Percentiles rank a stretch among this genome's conserved stretches.
Evolutionary conservation across 1,140 invertebrate species (phyloP).

Genomic region (Colletes latitarsis): DNA sequence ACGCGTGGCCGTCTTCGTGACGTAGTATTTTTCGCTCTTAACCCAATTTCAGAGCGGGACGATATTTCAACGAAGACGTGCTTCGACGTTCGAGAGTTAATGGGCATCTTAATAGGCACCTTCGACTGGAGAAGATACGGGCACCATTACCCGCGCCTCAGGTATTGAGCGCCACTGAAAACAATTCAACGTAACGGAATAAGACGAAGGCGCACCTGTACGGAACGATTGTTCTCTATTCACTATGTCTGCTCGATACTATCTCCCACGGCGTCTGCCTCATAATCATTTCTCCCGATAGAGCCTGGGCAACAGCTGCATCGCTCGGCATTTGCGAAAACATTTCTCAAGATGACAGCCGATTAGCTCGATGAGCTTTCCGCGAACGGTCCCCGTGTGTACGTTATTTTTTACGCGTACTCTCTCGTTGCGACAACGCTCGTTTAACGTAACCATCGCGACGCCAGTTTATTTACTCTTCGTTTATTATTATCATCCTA

Average conservation of each 20-base stretch:
- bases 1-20: neutral
- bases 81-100: conserved; percentile 20
- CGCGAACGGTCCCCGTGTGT: neutral
- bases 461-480: neutral
- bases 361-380: conserved; percentile 45
- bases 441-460: too few species aligned
- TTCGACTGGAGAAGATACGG: conserved; percentile 7
- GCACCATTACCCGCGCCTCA: neutral
- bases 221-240: conserved; percentile 44
- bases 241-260: conserved; percentile 20
- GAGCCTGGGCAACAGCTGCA: conserved; percentile 18
- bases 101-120: conserved; percentile 34
- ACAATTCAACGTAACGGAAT: conserved; percentile 44
- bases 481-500: too few species aligned
- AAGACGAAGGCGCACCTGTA: conserved; percentile 33
- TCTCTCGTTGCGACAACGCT: neutral
- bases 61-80: conserved; percentile 25
- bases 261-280: conserved; percentile 30
- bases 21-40: conserved; percentile 22
- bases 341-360: conserved; percentile 52
- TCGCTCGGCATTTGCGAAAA: conserved; percentile 39
- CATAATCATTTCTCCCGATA: conserved; percentile 39
- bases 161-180: conserved; percentile 30
- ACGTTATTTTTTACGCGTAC: neutral
- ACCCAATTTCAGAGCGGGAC: conserved; percentile 16